Evolutionary conservation across 2,888 invertebrate species (phyloP), one percentile per base, ranked within the genome.

Genomic region (Cheiracanthium punctorium): DNA sequence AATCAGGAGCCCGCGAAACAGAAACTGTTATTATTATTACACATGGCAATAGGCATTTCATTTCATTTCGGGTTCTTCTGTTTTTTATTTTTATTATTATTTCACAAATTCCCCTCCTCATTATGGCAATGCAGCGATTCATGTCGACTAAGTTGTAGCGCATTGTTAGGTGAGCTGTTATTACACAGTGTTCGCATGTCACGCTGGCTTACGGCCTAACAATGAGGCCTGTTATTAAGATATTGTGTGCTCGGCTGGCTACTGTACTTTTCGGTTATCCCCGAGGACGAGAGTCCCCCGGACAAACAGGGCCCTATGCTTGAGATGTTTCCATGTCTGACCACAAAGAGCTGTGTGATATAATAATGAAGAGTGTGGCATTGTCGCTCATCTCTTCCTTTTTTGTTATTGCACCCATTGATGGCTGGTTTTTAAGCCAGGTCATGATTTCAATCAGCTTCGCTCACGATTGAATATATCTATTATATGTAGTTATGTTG

Each of bases 181-280:
- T 81, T 81, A 74, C 80, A 81, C 73, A 74, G 65, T 73, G 77
- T 77, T 77, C 77, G 20, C 48, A 10, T 74, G 80, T 81, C 80
- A 69, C 73, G 73, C 79, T 33, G 71, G 29, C 67, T 76, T 76
- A 69, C 65, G 71, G 29, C 20, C 14, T 64, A 33, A 81, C 73
- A 73, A 81, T 72, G 64, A 24, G 72, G 65, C 20, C 74, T 81
- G 80, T 81, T 81, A 81, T 81, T 81, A 81, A 81, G 80, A 74
- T 81, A 74, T 81, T 81, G 64, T 81, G 67, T 74, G 73, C 48
- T 74, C 67, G 80, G 67, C 24, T 69, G 71, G 71, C 70, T 71
- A 37, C 79, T 64, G 79, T 77, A 52, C n/a, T 52, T 37, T 37
- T 37, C 10, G 10, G 37, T 4, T 4, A 37, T 7, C 37, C 48